phyloP scores from a whole-genome alignment of 1,140 invertebrate species.

The Microvelia longipes region DNA sequence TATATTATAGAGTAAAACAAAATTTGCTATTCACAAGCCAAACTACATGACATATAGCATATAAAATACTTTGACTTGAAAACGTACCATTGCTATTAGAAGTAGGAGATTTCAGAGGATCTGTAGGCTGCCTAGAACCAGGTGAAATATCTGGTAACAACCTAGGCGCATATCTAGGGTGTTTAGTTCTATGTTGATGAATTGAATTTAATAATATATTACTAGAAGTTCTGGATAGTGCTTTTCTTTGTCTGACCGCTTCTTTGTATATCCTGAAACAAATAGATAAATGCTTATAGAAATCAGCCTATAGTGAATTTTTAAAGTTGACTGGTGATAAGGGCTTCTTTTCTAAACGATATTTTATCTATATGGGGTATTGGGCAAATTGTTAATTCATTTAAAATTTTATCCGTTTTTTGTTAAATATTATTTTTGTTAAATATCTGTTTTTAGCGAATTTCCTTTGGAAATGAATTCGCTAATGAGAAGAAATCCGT shows the following conservation, averaged over 20 bases:
- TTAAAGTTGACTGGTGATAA: neutral
- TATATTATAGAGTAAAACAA: too few relatives aligned
- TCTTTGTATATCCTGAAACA: conserved; percentile 58
- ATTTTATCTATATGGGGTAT: too few relatives aligned
- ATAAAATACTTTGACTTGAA: too few relatives aligned
- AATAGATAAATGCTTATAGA: too few relatives aligned
- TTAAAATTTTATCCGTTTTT: too few relatives aligned
- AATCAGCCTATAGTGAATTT: neutral
- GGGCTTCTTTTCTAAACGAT: neutral
- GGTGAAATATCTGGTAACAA: conserved; percentile 42
- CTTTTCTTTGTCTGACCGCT: conserved; percentile 73
- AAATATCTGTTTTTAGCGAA: too few relatives aligned
- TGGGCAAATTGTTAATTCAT: too few relatives aligned
- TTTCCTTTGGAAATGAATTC: too few relatives aligned
- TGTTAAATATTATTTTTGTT: too few relatives aligned
- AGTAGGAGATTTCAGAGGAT: neutral
- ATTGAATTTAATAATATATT: conserved; percentile 69
- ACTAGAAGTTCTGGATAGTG: conserved; percentile 59
- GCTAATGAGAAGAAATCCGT: too few relatives aligned
- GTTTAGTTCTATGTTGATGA: conserved; percentile 51
- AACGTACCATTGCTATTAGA: conserved; percentile 12
- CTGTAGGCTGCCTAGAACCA: conserved; percentile 38
- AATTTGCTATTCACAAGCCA: too few relatives aligned
- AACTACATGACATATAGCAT: too few relatives aligned
- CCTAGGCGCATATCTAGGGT: conserved; percentile 44